These are phyloP conservation scores for Uloborus plumipes DNA, from an alignment of 2,888 invertebrate species.

Conservation along the genomic window DNA sequence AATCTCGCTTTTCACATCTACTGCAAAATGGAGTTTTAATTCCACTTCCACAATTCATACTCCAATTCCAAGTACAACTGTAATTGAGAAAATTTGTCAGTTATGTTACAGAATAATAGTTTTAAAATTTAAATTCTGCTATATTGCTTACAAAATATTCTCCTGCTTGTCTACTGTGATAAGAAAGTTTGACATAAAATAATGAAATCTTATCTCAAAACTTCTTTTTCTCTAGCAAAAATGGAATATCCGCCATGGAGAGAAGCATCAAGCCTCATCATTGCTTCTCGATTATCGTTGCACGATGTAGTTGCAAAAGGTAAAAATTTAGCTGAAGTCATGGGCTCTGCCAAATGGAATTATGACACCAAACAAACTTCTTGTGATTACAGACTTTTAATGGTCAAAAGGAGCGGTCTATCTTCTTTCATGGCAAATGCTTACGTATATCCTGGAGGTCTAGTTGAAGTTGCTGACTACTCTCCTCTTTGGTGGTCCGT, in stretches of 20 bases:
- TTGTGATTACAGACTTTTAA: constrained; percentile 70
- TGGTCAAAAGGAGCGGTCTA: constrained; percentile 77
- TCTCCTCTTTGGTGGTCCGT: constrained; percentile 79
- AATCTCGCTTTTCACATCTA: no score
- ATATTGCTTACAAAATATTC: no score
- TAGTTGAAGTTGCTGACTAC: constrained; percentile 79
- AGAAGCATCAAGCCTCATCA: constrained; percentile 67
- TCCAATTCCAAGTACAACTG: no score
- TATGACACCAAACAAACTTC: constrained; percentile 22
- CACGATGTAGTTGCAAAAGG: constrained; percentile 65
- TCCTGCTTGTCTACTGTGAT: no score
- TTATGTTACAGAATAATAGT: no score
- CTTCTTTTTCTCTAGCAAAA: constrained; percentile 16
- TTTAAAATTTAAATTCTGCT: no score
- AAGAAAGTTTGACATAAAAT: no score
- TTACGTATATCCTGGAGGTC: constrained; percentile 92
- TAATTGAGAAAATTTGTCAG: no score
- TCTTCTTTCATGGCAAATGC: constrained; percentile 82
- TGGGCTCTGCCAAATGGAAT: constrained; percentile 50
- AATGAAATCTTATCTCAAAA: no score
- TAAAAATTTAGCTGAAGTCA: constrained; percentile 54
- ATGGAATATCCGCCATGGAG: constrained; percentile 65
- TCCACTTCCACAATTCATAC: no score
- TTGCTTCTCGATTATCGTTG: constrained; percentile 64
- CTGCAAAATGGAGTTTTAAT: no score